Evolutionary conservation across 1,140 invertebrate species (phyloP).

Genomic region (Samia ricini): DNA sequence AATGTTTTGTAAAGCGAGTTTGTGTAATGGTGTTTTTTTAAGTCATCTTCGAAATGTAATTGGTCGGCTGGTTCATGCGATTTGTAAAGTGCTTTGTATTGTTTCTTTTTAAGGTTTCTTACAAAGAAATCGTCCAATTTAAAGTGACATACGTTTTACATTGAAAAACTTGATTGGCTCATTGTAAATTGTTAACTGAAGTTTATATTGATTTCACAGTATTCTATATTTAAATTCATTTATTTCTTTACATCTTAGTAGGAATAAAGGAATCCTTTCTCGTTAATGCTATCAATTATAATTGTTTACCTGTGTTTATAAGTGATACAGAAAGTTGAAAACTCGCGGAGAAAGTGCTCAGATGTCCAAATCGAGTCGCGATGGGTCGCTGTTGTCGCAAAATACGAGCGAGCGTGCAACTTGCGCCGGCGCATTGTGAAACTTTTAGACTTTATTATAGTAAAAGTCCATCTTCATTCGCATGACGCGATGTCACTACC

Average conservation of each 20-base stretch:
- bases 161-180: too few species aligned
- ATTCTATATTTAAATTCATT: too few species aligned
- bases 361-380: constrained; percentile 33
- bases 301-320: neutral
- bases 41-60: neutral
- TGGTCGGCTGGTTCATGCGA: too few species aligned
- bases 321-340: constrained; percentile 5
- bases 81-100: neutral
- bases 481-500: too few species aligned
- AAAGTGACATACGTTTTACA: too few species aligned
- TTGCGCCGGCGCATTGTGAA: constrained; percentile 13
- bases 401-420: constrained; percentile 18
- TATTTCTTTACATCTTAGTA: neutral
- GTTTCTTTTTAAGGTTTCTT: neutral
- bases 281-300: neutral
- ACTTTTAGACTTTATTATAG: neutral
- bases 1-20: neutral
- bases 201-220: too few species aligned
- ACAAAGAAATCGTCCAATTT: neutral
- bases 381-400: constrained; percentile 24
- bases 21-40: neutral
- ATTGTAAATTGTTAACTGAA: too few species aligned
- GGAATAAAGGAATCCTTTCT: neutral
- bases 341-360: constrained; percentile 31
- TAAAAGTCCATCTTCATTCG: neutral